A percentile compares a stretch with the other conserved stretches of the same genome.
Conservation (phyloP, 2,797 vertebrate species). For the Schizopygopsis malacanthus region DNA sequence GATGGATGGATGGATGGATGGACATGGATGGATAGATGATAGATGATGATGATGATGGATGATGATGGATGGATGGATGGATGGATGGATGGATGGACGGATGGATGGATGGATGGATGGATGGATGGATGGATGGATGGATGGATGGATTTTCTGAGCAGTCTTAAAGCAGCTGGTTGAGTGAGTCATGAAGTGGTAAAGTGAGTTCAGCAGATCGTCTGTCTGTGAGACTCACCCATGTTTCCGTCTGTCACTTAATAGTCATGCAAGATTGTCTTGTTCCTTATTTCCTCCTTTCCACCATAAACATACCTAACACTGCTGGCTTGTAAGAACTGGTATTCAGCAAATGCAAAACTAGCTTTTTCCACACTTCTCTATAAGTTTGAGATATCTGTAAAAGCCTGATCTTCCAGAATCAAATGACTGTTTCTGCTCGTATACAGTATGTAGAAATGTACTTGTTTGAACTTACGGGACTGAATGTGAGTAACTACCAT, state of each 20-base stretch:
- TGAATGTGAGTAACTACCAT: conserved; percentile 2
- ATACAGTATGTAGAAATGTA: not conserved
- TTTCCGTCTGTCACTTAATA: not conserved
- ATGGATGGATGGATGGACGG: not conserved
- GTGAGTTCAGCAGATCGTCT: not conserved
- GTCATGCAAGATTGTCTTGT: not conserved
- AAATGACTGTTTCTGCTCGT: not conserved
- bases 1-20: no score
- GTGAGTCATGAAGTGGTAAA: not conserved
- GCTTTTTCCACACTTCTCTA: not conserved
- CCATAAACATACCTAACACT: not conserved
- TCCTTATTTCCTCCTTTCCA: not conserved
- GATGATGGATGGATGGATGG: no score
- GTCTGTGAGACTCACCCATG: not conserved
- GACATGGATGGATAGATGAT: not conserved
- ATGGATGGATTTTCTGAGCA: not conserved
- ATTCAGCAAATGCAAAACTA: not conserved
- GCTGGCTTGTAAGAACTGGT: not conserved
- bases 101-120: not conserved
- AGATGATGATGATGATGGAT: not conserved
- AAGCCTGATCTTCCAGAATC: not conserved
- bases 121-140: not conserved
- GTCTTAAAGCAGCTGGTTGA: not conserved
- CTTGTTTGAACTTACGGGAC: not conserved
- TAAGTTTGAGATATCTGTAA: not conserved